Base-by-base conservation (phyloP, 2,797 vertebrate species). In the Nannoperca australis region DNA sequence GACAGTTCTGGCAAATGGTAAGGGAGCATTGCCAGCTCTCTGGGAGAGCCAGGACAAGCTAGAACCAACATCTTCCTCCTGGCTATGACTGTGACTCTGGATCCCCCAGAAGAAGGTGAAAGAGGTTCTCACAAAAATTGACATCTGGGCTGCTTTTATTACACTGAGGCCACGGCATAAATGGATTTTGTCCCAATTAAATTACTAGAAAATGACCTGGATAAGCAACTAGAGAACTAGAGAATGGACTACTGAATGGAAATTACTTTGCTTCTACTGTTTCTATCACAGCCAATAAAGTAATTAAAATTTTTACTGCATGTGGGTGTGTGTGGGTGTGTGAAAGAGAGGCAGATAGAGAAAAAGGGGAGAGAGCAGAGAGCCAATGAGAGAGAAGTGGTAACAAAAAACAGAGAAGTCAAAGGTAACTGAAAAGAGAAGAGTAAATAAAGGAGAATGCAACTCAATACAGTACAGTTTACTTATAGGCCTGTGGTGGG, bases 151-250 rank as follows among this genome's bases (percentile, higher is more conserved):
- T 32, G 58, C 40, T 10, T 36, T 60, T 72, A 30, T 70, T 30
- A 18, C 20, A 24, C 24, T 18, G 17, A 27, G 2, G 32, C 38
- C 42, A 60, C 30, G 12, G 9, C 78, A 36, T 55, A 36, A 76
- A 68, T 54, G 18, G 27, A 68, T 58, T 73, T 32, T 66, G 42
- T 65, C 47, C 65, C 45, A 17, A 51, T 84, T 78, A 84, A 80
- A 82, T 73, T 53, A 73, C 70, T 73, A 74, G 59, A 87, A 86
- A 89, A 85, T 86, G 12, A 85, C 65, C 75, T 81, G 75, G 74
- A 77, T 78, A 78, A 73, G 73, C 49, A 70, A 59, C 56, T 42
- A 70, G 54, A 77, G 85, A 74, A 65, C 56, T 42, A 70, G 54
- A 77, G 85, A 74, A 65, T 49, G 30, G 42, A 73, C 58, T 75